A percentile compares a stretch with the other conserved stretches of the same genome.
These are phyloP conservation scores for Scaeva pyrastri DNA, from an alignment of 2,888 invertebrate genomes.

Conservation along the genomic window DNA sequence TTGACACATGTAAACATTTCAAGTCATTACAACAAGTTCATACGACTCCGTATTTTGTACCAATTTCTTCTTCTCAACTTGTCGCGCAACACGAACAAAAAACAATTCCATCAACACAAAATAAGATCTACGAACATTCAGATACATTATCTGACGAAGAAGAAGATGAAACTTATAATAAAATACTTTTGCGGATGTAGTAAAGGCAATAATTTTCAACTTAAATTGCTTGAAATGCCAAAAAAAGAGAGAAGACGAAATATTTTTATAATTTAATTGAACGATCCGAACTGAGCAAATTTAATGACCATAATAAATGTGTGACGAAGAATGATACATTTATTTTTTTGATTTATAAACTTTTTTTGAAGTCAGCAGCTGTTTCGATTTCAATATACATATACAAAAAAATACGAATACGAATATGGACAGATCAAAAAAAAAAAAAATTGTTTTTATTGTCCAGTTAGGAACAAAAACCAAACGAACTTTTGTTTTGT, in stretches of 20 bases:
- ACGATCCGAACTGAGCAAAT: conserved; percentile 66
- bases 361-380: conserved; percentile 24
- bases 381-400: conserved; percentile 7
- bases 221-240: conserved; percentile 39
- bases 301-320: conserved; percentile 53
- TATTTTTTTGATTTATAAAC: conserved; percentile 11
- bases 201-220: conserved; percentile 65
- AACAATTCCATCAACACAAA: conserved; percentile 13
- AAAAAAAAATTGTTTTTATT: background rate
- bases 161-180: conserved; percentile 7
- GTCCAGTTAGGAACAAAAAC: background rate
- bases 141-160: no score
- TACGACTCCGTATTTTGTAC: background rate
- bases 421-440: no score
- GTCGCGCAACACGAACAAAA: conserved; percentile 9
- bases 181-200: conserved; percentile 58
- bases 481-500: conserved; percentile 2
- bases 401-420: no score
- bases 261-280: conserved; percentile 71
- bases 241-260: conserved; percentile 43
- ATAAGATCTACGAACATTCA: background rate
- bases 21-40: background rate
- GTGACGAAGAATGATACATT: conserved; percentile 44
- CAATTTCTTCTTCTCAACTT: background rate
- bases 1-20: no score